Evolutionary conservation across 2,888 invertebrate species (phyloP).

Genomic region (Noctua janthe): DNA sequence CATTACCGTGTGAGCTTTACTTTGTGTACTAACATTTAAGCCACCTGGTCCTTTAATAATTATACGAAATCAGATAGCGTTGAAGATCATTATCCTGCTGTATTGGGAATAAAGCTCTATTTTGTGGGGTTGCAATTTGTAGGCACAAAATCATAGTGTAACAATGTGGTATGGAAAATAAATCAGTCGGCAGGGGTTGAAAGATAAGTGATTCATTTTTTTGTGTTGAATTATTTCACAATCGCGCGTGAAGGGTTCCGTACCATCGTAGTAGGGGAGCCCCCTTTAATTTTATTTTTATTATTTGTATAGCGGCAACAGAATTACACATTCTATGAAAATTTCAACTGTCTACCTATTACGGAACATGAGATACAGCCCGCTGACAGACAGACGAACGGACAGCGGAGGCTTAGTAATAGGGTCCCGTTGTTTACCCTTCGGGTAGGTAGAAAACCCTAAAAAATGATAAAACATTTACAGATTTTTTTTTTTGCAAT

Average conservation of each 20-base stretch:
- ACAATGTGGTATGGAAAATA: not conserved
- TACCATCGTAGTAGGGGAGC: no score
- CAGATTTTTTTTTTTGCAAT: no score
- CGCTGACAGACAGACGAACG: no score
- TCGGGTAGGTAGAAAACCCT: no score
- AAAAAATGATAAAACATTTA: no score
- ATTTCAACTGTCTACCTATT: no score
- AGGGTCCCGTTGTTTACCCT: no score
- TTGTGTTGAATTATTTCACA: not conserved
- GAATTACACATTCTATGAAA: no score
- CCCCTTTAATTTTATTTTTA: no score
- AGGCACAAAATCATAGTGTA: conserved; percentile 4
- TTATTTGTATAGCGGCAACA: no score
- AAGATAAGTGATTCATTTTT: not conserved
- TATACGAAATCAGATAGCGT: conserved; percentile 16
- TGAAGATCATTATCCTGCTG: not conserved
- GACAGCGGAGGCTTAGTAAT: no score
- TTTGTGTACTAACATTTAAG: conserved; percentile 46
- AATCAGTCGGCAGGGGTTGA: not conserved
- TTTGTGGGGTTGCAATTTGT: conserved; percentile 37
- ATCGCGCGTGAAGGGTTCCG: not conserved
- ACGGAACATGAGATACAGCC: no score
- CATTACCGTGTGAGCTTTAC: conserved; percentile 41
- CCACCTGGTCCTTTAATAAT: conserved; percentile 39
- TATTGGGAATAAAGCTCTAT: conserved; percentile 12